phyloP scores from a whole-genome alignment of 2,113 vertebrate genomes.

The Archocentrus centrarchus region DNA sequence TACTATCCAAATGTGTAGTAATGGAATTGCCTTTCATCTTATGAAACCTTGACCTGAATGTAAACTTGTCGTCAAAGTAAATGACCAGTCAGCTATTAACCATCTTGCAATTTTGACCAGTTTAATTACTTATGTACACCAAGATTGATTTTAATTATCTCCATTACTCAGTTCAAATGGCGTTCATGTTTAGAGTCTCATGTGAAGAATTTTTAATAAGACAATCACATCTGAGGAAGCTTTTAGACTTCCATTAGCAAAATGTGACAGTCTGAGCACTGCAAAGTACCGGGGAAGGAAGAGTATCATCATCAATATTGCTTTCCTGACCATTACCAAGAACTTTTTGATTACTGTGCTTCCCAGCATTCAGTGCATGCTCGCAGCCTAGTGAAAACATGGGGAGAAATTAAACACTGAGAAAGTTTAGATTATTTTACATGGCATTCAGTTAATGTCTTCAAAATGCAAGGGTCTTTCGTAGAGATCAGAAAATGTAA shows the following conservation, averaged over 20 bases:
- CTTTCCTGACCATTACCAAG: conserved; percentile 8
- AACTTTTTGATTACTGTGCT: neutral
- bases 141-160: conserved; percentile 50
- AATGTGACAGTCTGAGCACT: conserved; percentile 22
- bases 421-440: neutral
- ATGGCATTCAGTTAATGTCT: neutral
- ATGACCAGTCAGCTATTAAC: conserved; percentile 21
- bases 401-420: neutral
- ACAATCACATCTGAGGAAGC: conserved; percentile 39
- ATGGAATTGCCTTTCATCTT: conserved; percentile 38
- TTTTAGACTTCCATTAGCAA: conserved; percentile 26
- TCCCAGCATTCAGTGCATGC: neutral
- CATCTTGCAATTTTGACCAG: conserved; percentile 24
- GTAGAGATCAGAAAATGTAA: neutral
- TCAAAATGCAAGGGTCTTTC: neutral
- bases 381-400: neutral
- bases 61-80: conserved; percentile 16
- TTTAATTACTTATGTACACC: conserved; percentile 52
- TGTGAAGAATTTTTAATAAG: conserved; percentile 45
- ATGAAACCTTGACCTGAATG: conserved; percentile 38
- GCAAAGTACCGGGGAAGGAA: neutral
- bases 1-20: conserved; percentile 30
- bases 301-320: conserved; percentile 10
- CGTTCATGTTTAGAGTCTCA: conserved; percentile 37
- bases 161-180: conserved; percentile 39